Evolutionary conservation across 2,888 invertebrate species (phyloP).

Genomic region (Cheilosia pagana): DNA sequence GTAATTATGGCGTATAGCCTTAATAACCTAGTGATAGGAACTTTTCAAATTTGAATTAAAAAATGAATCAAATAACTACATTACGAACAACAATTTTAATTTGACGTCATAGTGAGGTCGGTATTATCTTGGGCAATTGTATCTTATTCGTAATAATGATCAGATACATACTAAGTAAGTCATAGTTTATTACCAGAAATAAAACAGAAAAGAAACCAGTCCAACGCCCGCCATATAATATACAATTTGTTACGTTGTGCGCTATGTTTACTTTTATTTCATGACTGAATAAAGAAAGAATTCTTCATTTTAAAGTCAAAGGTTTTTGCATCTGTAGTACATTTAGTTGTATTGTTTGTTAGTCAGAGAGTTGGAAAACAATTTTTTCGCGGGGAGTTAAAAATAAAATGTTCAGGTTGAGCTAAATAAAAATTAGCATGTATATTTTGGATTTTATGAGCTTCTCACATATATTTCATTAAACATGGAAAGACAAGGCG

Average conservation of each 20-base stretch:
- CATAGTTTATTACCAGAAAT: neutral
- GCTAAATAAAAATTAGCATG: constrained; percentile 61
- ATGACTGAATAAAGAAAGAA: too few species aligned
- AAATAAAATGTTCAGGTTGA: constrained; percentile 67
- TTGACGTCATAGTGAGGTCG: constrained; percentile 21
- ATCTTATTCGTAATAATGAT: neutral
- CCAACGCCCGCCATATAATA: too few species aligned
- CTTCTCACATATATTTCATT: constrained; percentile 12
- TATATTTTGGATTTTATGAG: constrained; percentile 51
- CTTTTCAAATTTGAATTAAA: constrained; percentile 17
- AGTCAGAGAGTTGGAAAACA: constrained; percentile 3
- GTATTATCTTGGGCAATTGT: neutral
- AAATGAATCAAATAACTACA: neutral
- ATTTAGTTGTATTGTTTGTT: neutral
- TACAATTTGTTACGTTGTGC: too few species aligned
- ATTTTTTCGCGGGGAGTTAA: constrained; percentile 42
- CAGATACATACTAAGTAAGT: too few species aligned
- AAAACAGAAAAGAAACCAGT: too few species aligned
- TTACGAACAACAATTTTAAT: constrained; percentile 3
- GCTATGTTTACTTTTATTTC: too few species aligned
- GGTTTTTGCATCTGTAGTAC: neutral
- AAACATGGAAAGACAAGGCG: constrained; percentile 14
- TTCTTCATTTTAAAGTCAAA: neutral
- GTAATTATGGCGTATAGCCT: neutral
- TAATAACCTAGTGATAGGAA: constrained; percentile 9